Base-by-base conservation (phyloP, 2,888 invertebrate genomes). In the Lacanobia oleracea region DNA sequence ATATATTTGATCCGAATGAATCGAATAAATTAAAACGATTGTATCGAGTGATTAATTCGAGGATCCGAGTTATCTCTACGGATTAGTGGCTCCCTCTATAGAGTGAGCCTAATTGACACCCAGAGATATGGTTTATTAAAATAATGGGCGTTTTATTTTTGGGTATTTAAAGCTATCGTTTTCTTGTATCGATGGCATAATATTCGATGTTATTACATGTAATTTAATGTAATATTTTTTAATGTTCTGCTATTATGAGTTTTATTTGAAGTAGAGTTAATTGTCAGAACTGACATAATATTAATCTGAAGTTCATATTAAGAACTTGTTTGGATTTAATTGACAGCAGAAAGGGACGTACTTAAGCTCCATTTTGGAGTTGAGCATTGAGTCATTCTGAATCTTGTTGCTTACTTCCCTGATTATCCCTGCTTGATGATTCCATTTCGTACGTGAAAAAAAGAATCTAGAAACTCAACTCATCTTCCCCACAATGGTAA, bases 41-140 rank as follows among this genome's bases (percentile, higher is more conserved):
- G 90, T 92, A 91, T 89, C 91, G 89, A 90, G 90, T 93, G 94
- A 94, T 94, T 93, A 94, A 93, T 93, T 89, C 88, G 90, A 88
- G 91, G 89, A 88, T 90, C 85, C 81, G 86, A 86, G 89, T 94
- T 95, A 95, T 95, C 95, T 93, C 85, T 86, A 82, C 83, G 92
- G 94, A 95, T 94, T 94, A 94, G 91, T 91, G 92, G 91, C 90
- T 88, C 89, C 87, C 88, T 89, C 88, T 88, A 86, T 90, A 90
- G 88, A 90, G 91, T 90, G 92, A 91, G 91, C 91, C 93, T 95
- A 95, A 95, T 95, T 95, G 95, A 94, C 94, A 92, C 82, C 86
- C 79, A 84, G 90, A 92, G 95, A 95, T 95, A 95, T 90, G 91
- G 92, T 93, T 93, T 93, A 94, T 95, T 95, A 91, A 91, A 91